Percentiles rank a stretch among this genome's conserved stretches.
Evolutionary conservation across 2,113 vertebrate species (phyloP).

Genomic region (Equus quagga): DNA sequence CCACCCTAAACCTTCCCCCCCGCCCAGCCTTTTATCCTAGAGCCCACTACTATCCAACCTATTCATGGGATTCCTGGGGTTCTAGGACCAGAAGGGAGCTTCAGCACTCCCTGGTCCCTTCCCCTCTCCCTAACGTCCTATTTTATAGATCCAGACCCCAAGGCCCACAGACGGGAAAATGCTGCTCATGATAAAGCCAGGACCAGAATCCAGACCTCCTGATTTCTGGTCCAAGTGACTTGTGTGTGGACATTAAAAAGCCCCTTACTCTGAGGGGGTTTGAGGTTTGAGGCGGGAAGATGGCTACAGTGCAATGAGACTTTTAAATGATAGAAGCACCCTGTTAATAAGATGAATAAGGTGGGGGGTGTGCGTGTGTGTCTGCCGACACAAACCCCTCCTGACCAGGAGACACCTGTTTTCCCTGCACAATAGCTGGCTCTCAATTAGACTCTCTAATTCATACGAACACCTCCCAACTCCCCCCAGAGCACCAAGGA

Average conservation of each 20-base stretch:
- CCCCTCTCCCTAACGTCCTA: not conserved
- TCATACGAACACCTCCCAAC: not conserved
- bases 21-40: not conserved
- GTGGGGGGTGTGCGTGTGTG: not conserved
- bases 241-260: not conserved
- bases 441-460: not conserved
- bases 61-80: not conserved
- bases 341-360: not conserved
- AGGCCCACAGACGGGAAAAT: not conserved
- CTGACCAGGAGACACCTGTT: not conserved
- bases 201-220: not conserved
- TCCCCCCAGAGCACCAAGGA: not conserved
- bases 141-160: not conserved
- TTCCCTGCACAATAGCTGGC: not conserved
- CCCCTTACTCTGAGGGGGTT: not conserved
- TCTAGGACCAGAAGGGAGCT: not conserved
- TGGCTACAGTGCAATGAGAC: not conserved
- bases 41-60: not conserved
- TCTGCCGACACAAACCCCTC: not conserved
- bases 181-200: not conserved
- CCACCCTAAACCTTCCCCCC: not conserved
- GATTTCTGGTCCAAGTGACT: not conserved
- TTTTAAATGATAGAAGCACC: not conserved
- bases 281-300: not conserved
- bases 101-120: too few relatives aligned